Conservation (phyloP, 2,888 invertebrate genomes). For the Acanthoscelides obtectus region DNA sequence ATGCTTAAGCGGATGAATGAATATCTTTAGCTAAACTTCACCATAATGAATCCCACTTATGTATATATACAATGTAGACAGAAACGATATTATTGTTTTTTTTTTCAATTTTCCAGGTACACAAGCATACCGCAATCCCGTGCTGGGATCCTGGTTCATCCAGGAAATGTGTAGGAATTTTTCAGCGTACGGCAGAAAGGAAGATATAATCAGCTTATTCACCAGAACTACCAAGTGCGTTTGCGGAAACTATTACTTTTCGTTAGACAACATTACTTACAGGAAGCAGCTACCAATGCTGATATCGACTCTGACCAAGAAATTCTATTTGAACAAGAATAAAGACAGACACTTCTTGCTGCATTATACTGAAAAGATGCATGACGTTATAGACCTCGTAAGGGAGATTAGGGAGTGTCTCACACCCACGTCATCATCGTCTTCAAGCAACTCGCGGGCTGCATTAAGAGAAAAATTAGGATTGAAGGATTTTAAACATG, state of each 20-base stretch:
- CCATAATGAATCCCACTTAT: too few relatives aligned
- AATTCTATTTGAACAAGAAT: conserved; percentile 38
- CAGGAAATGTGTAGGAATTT: conserved; percentile 42
- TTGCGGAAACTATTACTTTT: conserved; percentile 34
- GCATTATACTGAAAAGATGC: background rate
- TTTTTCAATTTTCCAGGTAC: conserved; percentile 19
- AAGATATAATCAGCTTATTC: conserved; percentile 39
- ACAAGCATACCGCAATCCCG: conserved; percentile 27
- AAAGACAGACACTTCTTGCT: conserved; percentile 30
- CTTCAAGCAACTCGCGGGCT: too few relatives aligned
- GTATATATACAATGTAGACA: too few relatives aligned
- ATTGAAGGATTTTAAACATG: too few relatives aligned
- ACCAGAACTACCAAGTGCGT: conserved; percentile 40
- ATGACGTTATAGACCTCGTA: background rate
- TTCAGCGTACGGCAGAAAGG: conserved; percentile 34
- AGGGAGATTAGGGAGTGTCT: background rate
- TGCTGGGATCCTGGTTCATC: conserved; percentile 41
- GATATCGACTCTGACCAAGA: conserved; percentile 37
- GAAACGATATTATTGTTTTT: too few relatives aligned
- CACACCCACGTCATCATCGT: background rate
- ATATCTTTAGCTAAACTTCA: too few relatives aligned
- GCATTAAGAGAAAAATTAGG: too few relatives aligned
- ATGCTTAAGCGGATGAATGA: too few relatives aligned
- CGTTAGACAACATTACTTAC: conserved; percentile 5
- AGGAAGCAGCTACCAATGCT: conserved; percentile 40